Conservation (phyloP, 1,140 invertebrate species). For the Proales similis region DNA sequence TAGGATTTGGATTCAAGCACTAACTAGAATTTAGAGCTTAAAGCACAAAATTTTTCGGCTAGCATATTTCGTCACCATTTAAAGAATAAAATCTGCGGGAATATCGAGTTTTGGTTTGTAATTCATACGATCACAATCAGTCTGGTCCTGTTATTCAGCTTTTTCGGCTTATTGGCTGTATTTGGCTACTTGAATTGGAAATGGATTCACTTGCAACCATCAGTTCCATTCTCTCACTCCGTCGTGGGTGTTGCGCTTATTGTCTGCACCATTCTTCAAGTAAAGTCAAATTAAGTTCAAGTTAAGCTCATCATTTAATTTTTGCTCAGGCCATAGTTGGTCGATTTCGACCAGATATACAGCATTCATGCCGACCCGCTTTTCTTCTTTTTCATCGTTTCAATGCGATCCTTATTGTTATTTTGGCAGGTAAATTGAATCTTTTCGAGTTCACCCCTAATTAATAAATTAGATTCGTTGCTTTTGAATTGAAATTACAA, state of each 20-base stretch:
- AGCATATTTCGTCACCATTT: constrained; percentile 17
- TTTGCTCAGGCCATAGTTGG: constrained; percentile 3
- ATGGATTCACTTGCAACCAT: constrained; percentile 3
- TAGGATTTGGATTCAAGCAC: neutral
- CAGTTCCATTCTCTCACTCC: constrained; percentile 15
- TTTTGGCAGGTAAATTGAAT: constrained; percentile 6
- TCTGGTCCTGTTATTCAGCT: neutral
- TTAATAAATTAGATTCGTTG: too few species aligned
- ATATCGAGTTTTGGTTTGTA: constrained; percentile 33
- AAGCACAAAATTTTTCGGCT: neutral
- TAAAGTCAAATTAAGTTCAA: neutral
- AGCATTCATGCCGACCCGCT: neutral
- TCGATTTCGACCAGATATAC: constrained; percentile 21
- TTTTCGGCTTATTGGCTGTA: constrained; percentile 20
- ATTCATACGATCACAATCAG: constrained; percentile 26
- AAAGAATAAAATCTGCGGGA: too few species aligned
- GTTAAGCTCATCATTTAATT: neutral
- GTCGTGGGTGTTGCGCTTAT: constrained; percentile 13
- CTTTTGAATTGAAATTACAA: too few species aligned
- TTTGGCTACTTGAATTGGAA: constrained; percentile 27
- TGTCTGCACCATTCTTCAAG: constrained; percentile 5
- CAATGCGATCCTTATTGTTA: constrained; percentile 4
- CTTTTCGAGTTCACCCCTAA: too few species aligned
- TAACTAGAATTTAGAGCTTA: neutral
- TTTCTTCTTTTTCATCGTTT: constrained; percentile 24